Base-by-base conservation (phyloP, 1,140 invertebrate species). In the Carposina sasakii region DNA sequence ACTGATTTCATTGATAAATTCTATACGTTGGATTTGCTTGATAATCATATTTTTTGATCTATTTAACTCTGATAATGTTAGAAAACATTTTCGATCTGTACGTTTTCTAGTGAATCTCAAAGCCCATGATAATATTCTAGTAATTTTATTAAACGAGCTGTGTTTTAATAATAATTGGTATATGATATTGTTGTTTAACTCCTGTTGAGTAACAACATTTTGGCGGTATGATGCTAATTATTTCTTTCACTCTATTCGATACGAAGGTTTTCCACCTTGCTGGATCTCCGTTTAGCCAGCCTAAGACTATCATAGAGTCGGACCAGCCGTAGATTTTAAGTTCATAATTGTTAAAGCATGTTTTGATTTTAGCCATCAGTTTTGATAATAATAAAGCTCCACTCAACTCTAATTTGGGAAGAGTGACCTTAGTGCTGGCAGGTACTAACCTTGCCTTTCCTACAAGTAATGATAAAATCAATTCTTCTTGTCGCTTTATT, bases 1-100 rank as follows among this genome's bases (percentile, higher is more conserved):
- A n/a, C 1, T 34, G 19, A 42, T 54, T 15, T 48, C 52, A 10
- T 54, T 24, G 4, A n/a, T 13, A 37, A 54, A 53, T 31, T 43
- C 31, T 3, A 4, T 39, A 16, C 28, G 16, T 34, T 54, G 52
- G 22, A 54, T 31, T 13, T 48, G 24, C 39, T 54, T 54, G 2
- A 54, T 22, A 13, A 54, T 16, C 15, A 43, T 43, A 41, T 43
- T 20, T 9, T 10, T 43, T 20, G 48, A 42, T 24, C 12, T 15
- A 6, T 31, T 10, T 23, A 52, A 24, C 13, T 52, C 50, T 8
- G 10, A n/a, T 15, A n/a, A 16, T 3, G 43, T 46, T 24, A 52
- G 15, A 19, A 41, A 46, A 12, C 17, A 2, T 23, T n/a, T 10
- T 15, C 31, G 36, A 2, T 21, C 23, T 1, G 17, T 16, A 30